Base-by-base conservation (phyloP, 2,113 vertebrate genomes). In the Cercopithecus mona region DNA sequence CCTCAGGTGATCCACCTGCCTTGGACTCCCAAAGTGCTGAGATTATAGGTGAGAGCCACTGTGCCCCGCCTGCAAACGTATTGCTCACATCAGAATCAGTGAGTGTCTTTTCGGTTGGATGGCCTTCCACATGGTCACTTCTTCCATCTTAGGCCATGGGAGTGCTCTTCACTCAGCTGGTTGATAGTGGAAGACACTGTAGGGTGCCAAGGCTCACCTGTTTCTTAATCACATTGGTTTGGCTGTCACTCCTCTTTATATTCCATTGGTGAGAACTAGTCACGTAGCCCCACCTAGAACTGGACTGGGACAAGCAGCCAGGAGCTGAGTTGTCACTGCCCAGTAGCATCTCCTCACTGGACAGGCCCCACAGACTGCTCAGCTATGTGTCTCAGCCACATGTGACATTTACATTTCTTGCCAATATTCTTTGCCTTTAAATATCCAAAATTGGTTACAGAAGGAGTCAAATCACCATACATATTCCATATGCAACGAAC, bases 231-330 rank as follows among this genome's bases (percentile, higher is more conserved):
- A 79, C 73, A 30, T 7, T 22, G 3, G 2, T 89, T 61, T 78
- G 32, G 32, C 92, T 96, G 32, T 40, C 90, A 89, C 38, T 94
- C 95, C n/a, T 68, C 59, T 82, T 91, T 27, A 38, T 35, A 48
- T 45, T 83, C 32, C 35, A 35, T 68, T 22, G 2, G 22, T 83
- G 40, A 72, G 52, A 93, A 83, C 20, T 50, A 40, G 79, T 68
- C 66, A 93, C 17, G 76, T 2, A 68, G 30, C 32, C 5, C 20
- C 18, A 27, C 16, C 23, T 32, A 13, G 7, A 6, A 50, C 22
- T 27, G 30, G 17, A 11, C 20, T 79, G 35, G 55, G 3, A 78
- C 90, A 93, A 1, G 0, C 14, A 48, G 78, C 10, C 0, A 3
- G 5, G 45, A n/a, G 23, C 40, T 55, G 30, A 6, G 16, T 43